Evolutionary conservation across 2,797 vertebrate species (phyloP), one percentile per base, ranked within the genome.

Genomic region (Acanthurus lineatus): DNA sequence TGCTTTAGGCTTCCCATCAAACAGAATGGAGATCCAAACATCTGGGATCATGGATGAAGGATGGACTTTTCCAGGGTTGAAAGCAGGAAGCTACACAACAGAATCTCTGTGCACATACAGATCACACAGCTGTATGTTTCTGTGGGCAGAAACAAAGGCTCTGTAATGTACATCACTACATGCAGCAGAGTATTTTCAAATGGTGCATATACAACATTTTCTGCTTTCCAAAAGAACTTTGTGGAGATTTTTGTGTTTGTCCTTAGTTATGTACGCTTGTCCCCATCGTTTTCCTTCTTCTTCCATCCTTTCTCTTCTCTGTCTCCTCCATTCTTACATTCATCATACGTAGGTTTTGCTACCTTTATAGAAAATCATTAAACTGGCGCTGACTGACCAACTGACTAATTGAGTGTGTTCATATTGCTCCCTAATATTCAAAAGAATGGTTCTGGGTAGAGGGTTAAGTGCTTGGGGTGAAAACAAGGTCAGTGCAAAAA

Each of bases 311-410:
- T 54, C 10, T 45, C 42, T n/a, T 3, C 52, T 69, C 10, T 69
- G 11, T 35, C 48, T 35, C 20, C 11, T 32, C 54, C 47, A 14
- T 61, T n/a, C 54, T 32, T 86, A 35, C 47, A 10, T 73, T 53
- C 58, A 54, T 83, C 57, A 73, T 48, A 63, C 22, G 79, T 73
- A 81, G 72, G 78, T 90, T 93, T 92, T 93, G 90, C 90, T 94
- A 92, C 86, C 82, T 93, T 94, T 93, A 84, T 93, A 92, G 72
- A 90, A 91, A 94, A 91, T 76, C 62, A 93, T 90, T 93, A 93
- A 94, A 94, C 77, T 84, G 88, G 72, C 87, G 72, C 87, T 92
- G 88, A 89, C 77, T 76, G 73, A 83, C 69, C 54, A 38, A 76
- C 69, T 79, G 73, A 77, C 53, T 69, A 35, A 57, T 45, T 57